These are phyloP conservation scores for Macrosoma leucophasiata DNA, from an alignment of 2,888 invertebrate genomes.

Conservation along the genomic window DNA sequence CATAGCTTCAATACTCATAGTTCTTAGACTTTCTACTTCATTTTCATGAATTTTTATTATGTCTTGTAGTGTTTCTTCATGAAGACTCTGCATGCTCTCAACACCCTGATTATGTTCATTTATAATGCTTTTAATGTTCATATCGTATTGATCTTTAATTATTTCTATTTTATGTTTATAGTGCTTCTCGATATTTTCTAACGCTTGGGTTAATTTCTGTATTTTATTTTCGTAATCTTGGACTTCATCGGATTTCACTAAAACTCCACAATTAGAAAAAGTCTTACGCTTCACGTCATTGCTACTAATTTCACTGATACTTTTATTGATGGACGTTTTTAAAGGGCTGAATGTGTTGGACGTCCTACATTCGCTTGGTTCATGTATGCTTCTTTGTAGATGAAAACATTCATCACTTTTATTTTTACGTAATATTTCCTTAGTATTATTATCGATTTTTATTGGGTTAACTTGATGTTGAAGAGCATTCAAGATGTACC, in stretches of 20 bases:
- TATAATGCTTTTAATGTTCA: slow-evolving; percentile 66
- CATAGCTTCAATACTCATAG: slow-evolving; percentile 65
- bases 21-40: slow-evolving; percentile 66
- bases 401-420: slow-evolving; percentile 37
- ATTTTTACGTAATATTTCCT: slow-evolving; percentile 30
- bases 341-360: no score
- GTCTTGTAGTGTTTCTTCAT: slow-evolving; percentile 68
- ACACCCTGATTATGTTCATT: slow-evolving; percentile 74
- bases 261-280: slow-evolving; percentile 29
- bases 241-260: slow-evolving; percentile 39
- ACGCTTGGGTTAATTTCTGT: slow-evolving; percentile 37
- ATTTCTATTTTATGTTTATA: slow-evolving; percentile 58
- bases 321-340: slow-evolving; percentile 7
- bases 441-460: slow-evolving; percentile 25
- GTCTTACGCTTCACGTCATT: no score
- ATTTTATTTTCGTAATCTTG: slow-evolving; percentile 51
- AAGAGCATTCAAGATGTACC: slow-evolving; percentile 44
- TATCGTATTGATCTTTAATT: slow-evolving; percentile 71
- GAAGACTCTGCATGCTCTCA: slow-evolving; percentile 67
- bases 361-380: slow-evolving; percentile 23
- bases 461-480: slow-evolving; percentile 35
- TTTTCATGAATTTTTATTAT: slow-evolving; percentile 66
- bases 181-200: slow-evolving; percentile 51
- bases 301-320: no score
- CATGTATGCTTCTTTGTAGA: slow-evolving; percentile 17